Base-by-base conservation (phyloP, 2,888 invertebrate species). In the Platycheirus albimanus region DNA sequence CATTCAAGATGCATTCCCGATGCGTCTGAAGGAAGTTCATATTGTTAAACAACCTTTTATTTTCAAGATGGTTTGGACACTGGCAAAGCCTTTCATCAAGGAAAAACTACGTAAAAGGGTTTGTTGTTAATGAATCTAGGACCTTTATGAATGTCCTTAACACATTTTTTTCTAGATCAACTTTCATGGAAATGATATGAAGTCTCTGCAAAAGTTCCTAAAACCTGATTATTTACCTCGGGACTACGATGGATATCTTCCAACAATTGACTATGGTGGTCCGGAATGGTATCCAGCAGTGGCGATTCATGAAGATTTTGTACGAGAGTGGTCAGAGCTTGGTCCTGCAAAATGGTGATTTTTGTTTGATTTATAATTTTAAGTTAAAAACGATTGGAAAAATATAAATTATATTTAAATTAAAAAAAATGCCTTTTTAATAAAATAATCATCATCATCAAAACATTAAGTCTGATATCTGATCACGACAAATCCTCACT, bases 1-100 rank as follows among this genome's bases (percentile, higher is more conserved):
- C 91, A 96, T 97, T 86, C 96, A 97, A 91, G 96, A 96, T 72
- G 96, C 96, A 0, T 95, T 96, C 95, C 96, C 96, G 3, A 90
- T 96, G 63, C 93, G 96, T 70, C 91, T 96, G 86, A 96, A 96
- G 90, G 96, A 96, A 91, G 94, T 96, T 11, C 96, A 97, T 91
- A 94, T 96, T 88, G 95, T 97, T 2, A 96, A 96, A 88, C 95
- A 97, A 88, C 96, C 97, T 0, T 95, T 94, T 91, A 91, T 96
- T 81, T 97, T 97, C 91, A 96, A 95, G 88, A 93, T 96, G 90
- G 96, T 96, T 1, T 97, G 96, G 96, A 91, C 93, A 54, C 93
- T 96, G 89, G 96, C 96, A 92, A 96, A 96, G 90, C 96, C 96
- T 6, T 94, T 96, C 88, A 94, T 96, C 86, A 93, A 93, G 85